These are phyloP conservation scores for Oenanthe oenanthe DNA, from an alignment of 2,113 vertebrate genomes.

Conservation along the genomic window DNA sequence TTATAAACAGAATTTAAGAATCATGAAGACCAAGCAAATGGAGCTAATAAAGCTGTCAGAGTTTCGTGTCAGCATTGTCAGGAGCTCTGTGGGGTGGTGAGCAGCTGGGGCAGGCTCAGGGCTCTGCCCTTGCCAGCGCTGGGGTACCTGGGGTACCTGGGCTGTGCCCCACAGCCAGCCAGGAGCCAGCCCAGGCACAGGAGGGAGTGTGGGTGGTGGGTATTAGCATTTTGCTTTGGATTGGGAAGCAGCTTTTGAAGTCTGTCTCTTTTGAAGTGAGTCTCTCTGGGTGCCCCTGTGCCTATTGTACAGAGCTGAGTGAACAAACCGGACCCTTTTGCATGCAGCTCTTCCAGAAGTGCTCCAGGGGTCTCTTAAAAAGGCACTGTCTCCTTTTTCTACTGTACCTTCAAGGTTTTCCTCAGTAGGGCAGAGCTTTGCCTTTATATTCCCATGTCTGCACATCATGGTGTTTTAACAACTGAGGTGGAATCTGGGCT, in stretches of 20 bases:
- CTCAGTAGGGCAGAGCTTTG: background rate
- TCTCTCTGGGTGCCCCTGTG: background rate
- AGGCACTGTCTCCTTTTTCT: background rate
- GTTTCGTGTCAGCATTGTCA: background rate
- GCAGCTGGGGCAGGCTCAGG: background rate
- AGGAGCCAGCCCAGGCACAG: background rate
- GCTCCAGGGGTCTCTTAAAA: background rate
- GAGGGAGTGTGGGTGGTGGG: constrained; percentile 7
- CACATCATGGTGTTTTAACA: background rate
- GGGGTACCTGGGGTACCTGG: background rate
- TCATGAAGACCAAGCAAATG: background rate
- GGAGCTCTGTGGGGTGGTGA: background rate
- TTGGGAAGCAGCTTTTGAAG: constrained; percentile 38
- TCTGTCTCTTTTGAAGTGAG: constrained; percentile 29
- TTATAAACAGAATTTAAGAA: background rate
- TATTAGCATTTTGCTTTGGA: constrained; percentile 30
- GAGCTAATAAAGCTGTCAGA: background rate
- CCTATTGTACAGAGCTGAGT: rapidly evolving
- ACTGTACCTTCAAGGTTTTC: background rate
- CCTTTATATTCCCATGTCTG: background rate
- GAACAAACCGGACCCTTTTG: background rate
- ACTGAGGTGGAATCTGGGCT: background rate
- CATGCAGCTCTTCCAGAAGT: background rate
- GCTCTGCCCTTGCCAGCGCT: background rate
- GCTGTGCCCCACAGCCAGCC: background rate